These are phyloP conservation scores for Imbricaverruca yamaguchii DNA, from an alignment of 2,888 invertebrate genomes.

Conservation along the genomic window DNA sequence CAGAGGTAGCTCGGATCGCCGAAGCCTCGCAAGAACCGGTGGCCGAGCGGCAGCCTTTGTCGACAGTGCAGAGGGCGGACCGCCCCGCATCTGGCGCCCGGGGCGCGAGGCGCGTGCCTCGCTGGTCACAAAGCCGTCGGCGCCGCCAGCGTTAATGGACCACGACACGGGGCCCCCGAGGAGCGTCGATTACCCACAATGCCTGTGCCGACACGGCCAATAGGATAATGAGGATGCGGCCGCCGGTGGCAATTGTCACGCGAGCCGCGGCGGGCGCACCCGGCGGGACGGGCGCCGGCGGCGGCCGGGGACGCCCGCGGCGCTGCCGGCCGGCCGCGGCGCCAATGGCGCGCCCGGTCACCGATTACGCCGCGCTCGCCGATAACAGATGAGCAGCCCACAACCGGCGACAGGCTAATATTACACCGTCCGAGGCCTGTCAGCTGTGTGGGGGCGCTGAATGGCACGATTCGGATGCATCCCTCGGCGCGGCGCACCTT, in stretches of 20 bases:
- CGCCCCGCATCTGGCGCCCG: background rate
- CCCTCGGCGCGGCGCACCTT: background rate
- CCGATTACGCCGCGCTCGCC: background rate
- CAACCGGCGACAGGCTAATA: background rate
- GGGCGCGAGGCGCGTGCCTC: background rate
- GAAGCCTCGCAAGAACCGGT: background rate
- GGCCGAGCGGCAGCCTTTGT: background rate
- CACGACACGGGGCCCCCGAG: background rate
- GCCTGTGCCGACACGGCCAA: background rate
- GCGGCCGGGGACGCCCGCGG: background rate
- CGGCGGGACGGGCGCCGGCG: background rate
- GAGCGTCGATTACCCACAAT: background rate
- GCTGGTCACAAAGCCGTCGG: too few species aligned
- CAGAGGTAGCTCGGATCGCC: too few species aligned
- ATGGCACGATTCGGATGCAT: background rate
- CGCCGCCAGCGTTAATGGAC: background rate
- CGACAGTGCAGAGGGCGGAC: background rate
- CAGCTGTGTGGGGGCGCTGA: background rate
- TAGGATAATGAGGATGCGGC: slow-evolving; percentile 8
- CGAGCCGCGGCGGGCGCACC: background rate
- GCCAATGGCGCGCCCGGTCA: background rate
- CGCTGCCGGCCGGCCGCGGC: background rate
- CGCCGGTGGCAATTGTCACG: background rate
- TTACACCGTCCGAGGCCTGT: background rate
- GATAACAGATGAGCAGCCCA: background rate